Conservation (phyloP, 2,888 invertebrate genomes). For the Lithophane semibrunnea region DNA sequence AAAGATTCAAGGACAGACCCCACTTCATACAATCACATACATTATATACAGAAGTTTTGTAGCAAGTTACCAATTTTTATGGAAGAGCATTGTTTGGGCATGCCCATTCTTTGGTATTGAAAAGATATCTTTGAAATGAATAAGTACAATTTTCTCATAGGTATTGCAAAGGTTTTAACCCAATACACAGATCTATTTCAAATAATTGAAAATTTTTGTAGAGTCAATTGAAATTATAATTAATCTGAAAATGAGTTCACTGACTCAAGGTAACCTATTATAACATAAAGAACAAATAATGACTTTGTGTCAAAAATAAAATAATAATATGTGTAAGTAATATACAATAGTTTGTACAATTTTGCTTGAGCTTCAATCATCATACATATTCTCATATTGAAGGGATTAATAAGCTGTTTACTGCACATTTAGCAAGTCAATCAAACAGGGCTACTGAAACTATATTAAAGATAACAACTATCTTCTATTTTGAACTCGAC, state of each 20-base stretch:
- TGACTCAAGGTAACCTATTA: constrained; percentile 32
- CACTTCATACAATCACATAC: constrained; percentile 56
- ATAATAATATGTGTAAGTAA: constrained; percentile 30
- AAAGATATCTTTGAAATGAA: constrained; percentile 50
- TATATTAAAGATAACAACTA: constrained; percentile 2
- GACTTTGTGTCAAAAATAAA: constrained; percentile 44
- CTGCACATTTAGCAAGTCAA: constrained; percentile 56
- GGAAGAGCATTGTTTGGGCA: constrained; percentile 48
- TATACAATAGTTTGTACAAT: constrained; percentile 58
- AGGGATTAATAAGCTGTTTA: constrained; percentile 51
- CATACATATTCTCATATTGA: constrained; percentile 55
- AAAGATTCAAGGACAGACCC: constrained; percentile 60
- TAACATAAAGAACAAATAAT: constrained; percentile 48
- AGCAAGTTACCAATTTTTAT: constrained; percentile 44
- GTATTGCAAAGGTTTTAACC: constrained; percentile 20
- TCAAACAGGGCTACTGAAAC: constrained; percentile 61
- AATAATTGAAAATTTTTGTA: constrained; percentile 9
- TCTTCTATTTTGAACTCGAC: constrained; percentile 18
- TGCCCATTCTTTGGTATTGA: constrained; percentile 61
- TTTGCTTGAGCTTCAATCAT: constrained; percentile 53
- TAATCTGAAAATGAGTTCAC: constrained; percentile 21
- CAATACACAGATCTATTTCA: constrained; percentile 25
- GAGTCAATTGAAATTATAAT: constrained; percentile 27
- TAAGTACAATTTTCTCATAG: constrained; percentile 39
- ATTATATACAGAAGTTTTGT: constrained; percentile 60